Base-by-base conservation (phyloP, 2,113 vertebrate genomes). In the Aythya baeri region DNA sequence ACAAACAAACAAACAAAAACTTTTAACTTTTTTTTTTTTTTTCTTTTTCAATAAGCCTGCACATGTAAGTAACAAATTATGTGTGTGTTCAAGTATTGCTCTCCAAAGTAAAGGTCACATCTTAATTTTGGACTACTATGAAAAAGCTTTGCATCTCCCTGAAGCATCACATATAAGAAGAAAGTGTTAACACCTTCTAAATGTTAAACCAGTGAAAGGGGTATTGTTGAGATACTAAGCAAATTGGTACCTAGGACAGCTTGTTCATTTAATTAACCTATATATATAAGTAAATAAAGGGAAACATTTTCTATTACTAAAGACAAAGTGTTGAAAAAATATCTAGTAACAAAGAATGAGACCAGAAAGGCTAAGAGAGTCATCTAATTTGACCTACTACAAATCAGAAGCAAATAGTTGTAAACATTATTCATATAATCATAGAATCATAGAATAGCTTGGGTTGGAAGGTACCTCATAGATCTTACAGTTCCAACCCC, bases 181-280 rank as follows among this genome's bases (percentile, higher is more conserved):
- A 59, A 81, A 62, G 1, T 61, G 25, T 88, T 84, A 91, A 70
- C 46, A 88, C 8, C 5, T 82, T 72, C 36, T 80, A 80, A 83
- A 83, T 88, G 36, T 46, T 80, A 80, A 85, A 63, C 18, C 26
- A 41, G 22, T 85, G 82, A 88, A 7, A 83, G 22, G 27, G 2
- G 5, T 67, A 12, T 26, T 58, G 44, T 52, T 66, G 26, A 74
- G 71, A 85, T 73, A 89, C 74, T 59, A 79, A 93, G 52, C 72
- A 62, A 9, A 36, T 17, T 1, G 1, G 17, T 79, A 9, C 61
- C 86, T 83, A 83, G 38, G 27, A 22, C 29, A 83, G 14, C 81
- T 89, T 88, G 23, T 84, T 83, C 34, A 71, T 90, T 89, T 91
- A 86, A 86, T 94, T 94, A 89, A 76, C 41, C 79, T 66, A 17